Evolutionary conservation across 1,140 invertebrate genomes (phyloP).

Genomic region (Trissolcus basalis): DNA sequence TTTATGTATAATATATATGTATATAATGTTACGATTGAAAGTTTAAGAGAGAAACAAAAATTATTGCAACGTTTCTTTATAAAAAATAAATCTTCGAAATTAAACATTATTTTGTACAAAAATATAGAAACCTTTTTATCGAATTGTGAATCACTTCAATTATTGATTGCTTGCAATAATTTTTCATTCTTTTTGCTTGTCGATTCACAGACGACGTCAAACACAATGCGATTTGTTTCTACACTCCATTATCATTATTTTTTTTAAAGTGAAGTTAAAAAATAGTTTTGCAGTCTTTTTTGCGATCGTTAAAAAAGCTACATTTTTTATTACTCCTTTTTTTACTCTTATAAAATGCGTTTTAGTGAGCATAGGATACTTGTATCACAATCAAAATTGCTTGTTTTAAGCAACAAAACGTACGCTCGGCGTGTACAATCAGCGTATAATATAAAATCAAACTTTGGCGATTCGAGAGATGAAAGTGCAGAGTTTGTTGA

Average conservation of each 20-base stretch:
- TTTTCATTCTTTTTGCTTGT: slow-evolving; percentile 5
- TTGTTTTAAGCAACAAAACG: slow-evolving; percentile 17
- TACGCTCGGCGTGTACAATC: slow-evolving; percentile 15
- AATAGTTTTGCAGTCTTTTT: slow-evolving; percentile 45
- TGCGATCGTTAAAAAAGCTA: slow-evolving; percentile 29
- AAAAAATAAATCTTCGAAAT: slow-evolving; percentile 28
- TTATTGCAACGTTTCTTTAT: slow-evolving; percentile 18
- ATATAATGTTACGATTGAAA: slow-evolving; percentile 19
- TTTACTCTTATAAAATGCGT: slow-evolving; percentile 27
- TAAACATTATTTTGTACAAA: slow-evolving; percentile 25
- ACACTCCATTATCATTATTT: slow-evolving; percentile 5
- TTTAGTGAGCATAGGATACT: slow-evolving; percentile 48
- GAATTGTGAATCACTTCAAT: slow-evolving; percentile 10
- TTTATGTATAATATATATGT: slow-evolving; percentile 1
- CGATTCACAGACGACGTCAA: slow-evolving; percentile 4
- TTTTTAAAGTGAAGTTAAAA: slow-evolving; percentile 16
- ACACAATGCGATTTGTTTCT: slow-evolving; percentile 7
- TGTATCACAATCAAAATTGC: slow-evolving; percentile 45
- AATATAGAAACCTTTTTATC: slow-evolving; percentile 20
- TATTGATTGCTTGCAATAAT: slow-evolving; percentile 18
- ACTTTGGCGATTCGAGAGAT: slow-evolving; percentile 1
- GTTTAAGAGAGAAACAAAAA: slow-evolving; percentile 12
- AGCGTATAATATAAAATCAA: slow-evolving; percentile 4
- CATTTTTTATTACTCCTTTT: slow-evolving; percentile 4
- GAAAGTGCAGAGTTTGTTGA: not conserved